Base-by-base conservation (phyloP, 2,113 vertebrate genomes). In the Mugil cephalus region DNA sequence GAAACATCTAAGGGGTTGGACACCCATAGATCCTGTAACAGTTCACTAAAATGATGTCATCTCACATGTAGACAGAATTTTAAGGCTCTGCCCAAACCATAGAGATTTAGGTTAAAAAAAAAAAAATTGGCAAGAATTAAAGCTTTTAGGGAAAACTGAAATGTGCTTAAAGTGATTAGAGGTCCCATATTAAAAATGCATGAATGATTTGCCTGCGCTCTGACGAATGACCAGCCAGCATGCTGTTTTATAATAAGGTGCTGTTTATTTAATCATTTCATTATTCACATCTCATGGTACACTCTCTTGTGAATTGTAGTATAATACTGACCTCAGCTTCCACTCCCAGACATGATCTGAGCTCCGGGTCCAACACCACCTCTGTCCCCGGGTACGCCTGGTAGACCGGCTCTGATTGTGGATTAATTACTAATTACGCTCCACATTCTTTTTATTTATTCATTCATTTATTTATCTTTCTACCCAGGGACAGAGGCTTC, bases 211-310 rank as follows among this genome's bases (percentile, higher is more conserved):
- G 24, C 6, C 11, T 36, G 18, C 36, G 3, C 8, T 6, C 7
- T 13, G 21, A 86, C 21, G 43, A 83, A 87, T 30, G 63, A 86
- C 59, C 38, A 79, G 63, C 34, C 48, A 47, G 69, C 17, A 1
- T 18, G 5, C 38, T 3, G 8, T 85, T 83, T 89, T 77, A 79
- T 82, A 88, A 90, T 92, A 93, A 93, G 88, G 92, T 93, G 89
- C 90, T 74, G 84, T 93, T 93, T 93, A 92, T 90, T 92, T 84
- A 46, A 77, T 88, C 68, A 86, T 89, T 83, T 86, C 70, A 85
- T 78, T 80, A 80, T 87, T 91, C 85, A 90, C 87, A 88, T 90
- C 69, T 90, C 80, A 76, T 46, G 70, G 52, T 88, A 79, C 86
- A 86, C 86, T 61, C 81, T 62, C 79, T 52, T 21, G 59, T 68